phyloP scores from a whole-genome alignment of 2,797 vertebrate genomes.

The Gadopsis marmoratus region DNA sequence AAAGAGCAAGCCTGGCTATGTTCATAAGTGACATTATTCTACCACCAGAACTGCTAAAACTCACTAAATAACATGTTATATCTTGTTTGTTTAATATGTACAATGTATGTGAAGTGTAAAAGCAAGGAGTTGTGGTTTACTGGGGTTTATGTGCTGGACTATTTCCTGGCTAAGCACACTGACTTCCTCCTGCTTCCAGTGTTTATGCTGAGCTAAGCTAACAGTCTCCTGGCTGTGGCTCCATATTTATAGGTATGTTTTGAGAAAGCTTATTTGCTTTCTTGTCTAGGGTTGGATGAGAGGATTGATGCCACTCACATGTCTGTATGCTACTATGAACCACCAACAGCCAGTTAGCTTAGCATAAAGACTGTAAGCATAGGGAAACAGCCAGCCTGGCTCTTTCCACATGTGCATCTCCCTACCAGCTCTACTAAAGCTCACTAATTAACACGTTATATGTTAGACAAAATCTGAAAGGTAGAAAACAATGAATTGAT shows the following conservation, averaged over 20 bases:
- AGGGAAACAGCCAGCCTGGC: background rate
- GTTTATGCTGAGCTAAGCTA: background rate
- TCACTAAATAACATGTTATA: background rate
- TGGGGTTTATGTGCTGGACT: too few species aligned
- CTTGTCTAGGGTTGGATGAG: background rate
- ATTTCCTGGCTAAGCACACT: background rate
- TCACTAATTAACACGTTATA: background rate
- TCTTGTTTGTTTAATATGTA: background rate
- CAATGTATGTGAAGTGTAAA: background rate
- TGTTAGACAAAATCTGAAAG: background rate
- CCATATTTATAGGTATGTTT: background rate
- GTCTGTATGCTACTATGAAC: background rate
- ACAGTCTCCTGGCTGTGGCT: background rate
- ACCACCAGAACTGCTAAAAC: background rate
- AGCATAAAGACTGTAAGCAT: background rate
- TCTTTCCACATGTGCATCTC: background rate
- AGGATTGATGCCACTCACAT: background rate
- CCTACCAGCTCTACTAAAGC: background rate
- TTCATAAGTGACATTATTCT: background rate
- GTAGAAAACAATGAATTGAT: background rate
- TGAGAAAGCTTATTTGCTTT: background rate
- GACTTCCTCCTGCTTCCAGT: background rate
- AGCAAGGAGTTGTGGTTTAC: background rate
- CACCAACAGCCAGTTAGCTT: background rate
- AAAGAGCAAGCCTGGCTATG: background rate